Evolutionary conservation across 2,888 invertebrate genomes (phyloP), one percentile per base, ranked within the genome.

Genomic region (Oxyteleia sp.): DNA sequence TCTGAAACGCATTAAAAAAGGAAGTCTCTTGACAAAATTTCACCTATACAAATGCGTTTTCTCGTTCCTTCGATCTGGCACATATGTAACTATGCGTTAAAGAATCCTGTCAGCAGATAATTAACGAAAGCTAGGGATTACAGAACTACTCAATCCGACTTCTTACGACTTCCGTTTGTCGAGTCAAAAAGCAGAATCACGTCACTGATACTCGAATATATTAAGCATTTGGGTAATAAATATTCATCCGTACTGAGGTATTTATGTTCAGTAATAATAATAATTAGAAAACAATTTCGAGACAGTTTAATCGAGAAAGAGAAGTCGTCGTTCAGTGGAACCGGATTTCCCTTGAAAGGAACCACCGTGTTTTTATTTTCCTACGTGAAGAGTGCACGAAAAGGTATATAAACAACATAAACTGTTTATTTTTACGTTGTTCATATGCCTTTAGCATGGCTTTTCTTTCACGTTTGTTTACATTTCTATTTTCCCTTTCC

Each of bases 241-340:
- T 68, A 78, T 51, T 59, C 69, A 51, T 66, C 32, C n/a, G 59
- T 76, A 61, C 47, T 78, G 78, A 69, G 78, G 69, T 78, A 78
- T 69, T 78, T 18, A 38, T 53, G 69, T 78, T 55, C 47, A 23
- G 23, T 61, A 26, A 43, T 76, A 26, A 38, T 49, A 11, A n/a
- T n/a, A n/a, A n/a, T n/a, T n/a, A n/a, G n/a, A 64, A 64, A 20
- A 41, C 20, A 32, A 61, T 59, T 64, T 45, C 10, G 20, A 13
- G 32, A 49, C 13, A 20, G 47, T 18, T 35, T 35, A 45, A 15
- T 64, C 75, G 53, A 23, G 32, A 51, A 61, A 64, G 41, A 57
- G 49, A 66, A 75, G 64, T 57, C 74, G 75, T 18, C 23, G 18
- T 49, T 49, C 38, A 38, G 38, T n/a, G 11, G 38, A n/a, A 38